Conservation (phyloP, 2,797 vertebrate species). For the Sparidentex hasta region DNA sequence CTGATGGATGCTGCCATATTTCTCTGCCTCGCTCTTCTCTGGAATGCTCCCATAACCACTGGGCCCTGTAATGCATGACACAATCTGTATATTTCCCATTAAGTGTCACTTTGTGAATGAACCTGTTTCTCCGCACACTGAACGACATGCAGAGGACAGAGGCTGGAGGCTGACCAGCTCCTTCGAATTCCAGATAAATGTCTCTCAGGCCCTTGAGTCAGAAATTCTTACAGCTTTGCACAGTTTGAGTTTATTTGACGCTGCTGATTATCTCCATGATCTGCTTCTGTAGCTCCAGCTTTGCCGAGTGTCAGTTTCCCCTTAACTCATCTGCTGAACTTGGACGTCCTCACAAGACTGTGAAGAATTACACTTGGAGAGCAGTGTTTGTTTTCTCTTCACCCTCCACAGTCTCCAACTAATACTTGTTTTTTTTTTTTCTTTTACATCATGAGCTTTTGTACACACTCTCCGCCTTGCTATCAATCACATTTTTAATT, state of each 20-base stretch:
- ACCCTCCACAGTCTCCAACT: constrained; percentile 65
- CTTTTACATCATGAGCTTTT: constrained; percentile 71
- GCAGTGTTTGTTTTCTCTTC: constrained; percentile 69
- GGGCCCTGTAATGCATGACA: constrained; percentile 77
- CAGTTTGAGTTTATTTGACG: neutral
- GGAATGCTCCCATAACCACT: constrained; percentile 76
- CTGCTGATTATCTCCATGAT: constrained; percentile 41
- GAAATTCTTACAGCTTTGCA: neutral
- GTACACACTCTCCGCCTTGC: constrained; percentile 69
- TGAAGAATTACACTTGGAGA: constrained; percentile 65
- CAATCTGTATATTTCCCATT: constrained; percentile 83
- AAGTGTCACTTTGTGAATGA: constrained; percentile 78
- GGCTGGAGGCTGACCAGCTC: constrained; percentile 41
- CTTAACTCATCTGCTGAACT: constrained; percentile 39
- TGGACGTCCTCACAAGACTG: constrained; percentile 40
- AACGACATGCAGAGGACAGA: constrained; percentile 44
- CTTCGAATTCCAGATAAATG: constrained; percentile 44
- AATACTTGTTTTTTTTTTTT: constrained; percentile 65
- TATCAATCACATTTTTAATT: constrained; percentile 89
- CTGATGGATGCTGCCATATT: constrained; percentile 84
- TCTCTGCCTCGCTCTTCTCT: constrained; percentile 71
- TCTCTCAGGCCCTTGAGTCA: neutral
- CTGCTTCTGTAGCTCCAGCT: constrained; percentile 32
- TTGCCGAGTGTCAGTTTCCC: constrained; percentile 39
- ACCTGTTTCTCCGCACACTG: constrained; percentile 68